phyloP scores from a whole-genome alignment of 2,888 invertebrate genomes.

The Lasius platythorax region DNA sequence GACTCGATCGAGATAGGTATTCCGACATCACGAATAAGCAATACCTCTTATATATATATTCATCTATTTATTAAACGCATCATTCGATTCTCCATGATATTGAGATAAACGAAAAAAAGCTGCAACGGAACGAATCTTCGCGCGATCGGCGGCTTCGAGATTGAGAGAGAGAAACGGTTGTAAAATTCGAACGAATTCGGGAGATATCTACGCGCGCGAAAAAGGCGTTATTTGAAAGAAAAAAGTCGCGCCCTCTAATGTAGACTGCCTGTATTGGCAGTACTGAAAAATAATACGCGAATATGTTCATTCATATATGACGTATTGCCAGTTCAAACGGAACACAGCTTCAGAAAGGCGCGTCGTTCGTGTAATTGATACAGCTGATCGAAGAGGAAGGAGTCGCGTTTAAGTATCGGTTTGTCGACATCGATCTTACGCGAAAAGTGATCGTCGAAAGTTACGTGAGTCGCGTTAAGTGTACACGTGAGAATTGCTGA shows the following conservation, averaged over 20 bases:
- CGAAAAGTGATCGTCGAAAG: background rate
- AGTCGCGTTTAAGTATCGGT: background rate
- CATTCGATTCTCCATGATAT: background rate
- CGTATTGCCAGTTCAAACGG: background rate
- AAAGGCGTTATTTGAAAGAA: conserved; percentile 19
- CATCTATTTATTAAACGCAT: background rate
- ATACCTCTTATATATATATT: background rate
- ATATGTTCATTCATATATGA: background rate
- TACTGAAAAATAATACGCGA: background rate
- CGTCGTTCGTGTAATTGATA: background rate
- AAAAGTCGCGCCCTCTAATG: background rate
- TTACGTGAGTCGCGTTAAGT: background rate
- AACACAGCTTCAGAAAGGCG: background rate
- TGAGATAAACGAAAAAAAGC: background rate
- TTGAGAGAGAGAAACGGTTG: background rate
- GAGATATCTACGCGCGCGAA: background rate
- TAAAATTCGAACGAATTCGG: background rate
- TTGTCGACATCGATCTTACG: background rate
- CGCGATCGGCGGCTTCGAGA: background rate
- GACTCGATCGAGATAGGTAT: background rate
- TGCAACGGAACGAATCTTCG: background rate
- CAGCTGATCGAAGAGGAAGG: conserved; percentile 6
- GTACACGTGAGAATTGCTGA: background rate
- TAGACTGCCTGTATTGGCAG: background rate
- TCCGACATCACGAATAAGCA: background rate